These are phyloP conservation scores for Nettapus auritus DNA, from an alignment of 2,113 vertebrate genomes.

Conservation along the genomic window DNA sequence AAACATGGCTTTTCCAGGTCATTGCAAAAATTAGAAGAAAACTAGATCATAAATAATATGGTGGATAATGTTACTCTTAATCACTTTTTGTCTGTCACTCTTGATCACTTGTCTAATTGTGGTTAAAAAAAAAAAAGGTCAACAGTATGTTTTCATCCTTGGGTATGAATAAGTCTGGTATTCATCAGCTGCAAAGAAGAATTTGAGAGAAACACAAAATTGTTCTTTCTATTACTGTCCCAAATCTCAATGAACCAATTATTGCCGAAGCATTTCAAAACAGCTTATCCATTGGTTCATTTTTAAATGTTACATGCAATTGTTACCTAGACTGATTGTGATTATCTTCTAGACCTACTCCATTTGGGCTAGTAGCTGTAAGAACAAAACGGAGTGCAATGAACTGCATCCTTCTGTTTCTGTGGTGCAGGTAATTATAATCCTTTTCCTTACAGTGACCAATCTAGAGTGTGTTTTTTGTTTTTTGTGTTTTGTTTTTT, in stretches of 20 bases:
- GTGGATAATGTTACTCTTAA: background rate
- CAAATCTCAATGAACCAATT: background rate
- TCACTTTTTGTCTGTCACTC: background rate
- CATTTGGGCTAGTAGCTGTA: conserved; percentile 97
- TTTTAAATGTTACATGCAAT: background rate
- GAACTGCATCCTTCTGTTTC: conserved; percentile 95
- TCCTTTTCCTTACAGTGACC: background rate
- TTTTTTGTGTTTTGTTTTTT: too few species aligned
- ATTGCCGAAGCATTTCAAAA: background rate
- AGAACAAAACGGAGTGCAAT: conserved; percentile 95
- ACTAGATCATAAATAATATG: background rate
- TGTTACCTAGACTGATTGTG: background rate
- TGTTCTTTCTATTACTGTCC: background rate
- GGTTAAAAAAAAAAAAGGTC: background rate
- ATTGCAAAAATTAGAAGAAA: background rate
- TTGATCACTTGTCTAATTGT: background rate
- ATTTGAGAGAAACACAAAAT: background rate
- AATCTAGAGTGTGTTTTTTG: background rate
- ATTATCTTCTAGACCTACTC: conserved; percentile 88
- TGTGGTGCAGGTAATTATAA: conserved; percentile 88
- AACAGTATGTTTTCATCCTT: background rate
- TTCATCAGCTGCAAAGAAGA: background rate
- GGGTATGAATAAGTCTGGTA: background rate
- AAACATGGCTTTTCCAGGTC: background rate
- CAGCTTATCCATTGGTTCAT: background rate